Evolutionary conservation across 30 jellyfish, hydroid and myxozoan species (phyloP).

Genomic region (Turritopsis rubra): DNA sequence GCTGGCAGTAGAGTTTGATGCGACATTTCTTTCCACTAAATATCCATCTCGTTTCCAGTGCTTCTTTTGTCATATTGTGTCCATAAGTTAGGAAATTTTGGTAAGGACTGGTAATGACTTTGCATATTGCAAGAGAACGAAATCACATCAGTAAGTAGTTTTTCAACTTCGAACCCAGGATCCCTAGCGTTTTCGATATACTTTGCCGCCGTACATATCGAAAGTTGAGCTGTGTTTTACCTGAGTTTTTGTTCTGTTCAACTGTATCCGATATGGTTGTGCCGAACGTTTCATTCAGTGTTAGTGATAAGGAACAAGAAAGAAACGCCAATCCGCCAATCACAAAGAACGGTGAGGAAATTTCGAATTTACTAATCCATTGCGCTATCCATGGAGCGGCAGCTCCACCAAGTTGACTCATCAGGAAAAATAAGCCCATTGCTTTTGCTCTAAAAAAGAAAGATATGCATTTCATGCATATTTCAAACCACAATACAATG

Average conservation of each 20-base stretch:
- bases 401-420: slow-evolving; percentile 25
- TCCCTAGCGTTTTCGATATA: background rate
- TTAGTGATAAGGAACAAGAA: background rate
- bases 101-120: no score
- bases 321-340: slow-evolving; percentile 17
- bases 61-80: no score
- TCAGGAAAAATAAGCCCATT: slow-evolving; percentile 15
- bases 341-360: slow-evolving; percentile 11
- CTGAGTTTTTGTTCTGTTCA: background rate
- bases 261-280: background rate
- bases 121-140: no score
- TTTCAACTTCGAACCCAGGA: background rate
- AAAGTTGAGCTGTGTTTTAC: background rate
- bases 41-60: no score
- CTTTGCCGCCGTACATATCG: background rate
- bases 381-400: slow-evolving; percentile 34
- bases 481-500: background rate
- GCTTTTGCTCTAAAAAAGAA: slow-evolving; percentile 21
- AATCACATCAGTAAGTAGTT: no score
- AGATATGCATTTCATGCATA: background rate
- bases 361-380: slow-evolving; percentile 1
- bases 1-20: no score
- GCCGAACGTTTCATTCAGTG: slow-evolving; percentile 18
- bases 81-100: no score
- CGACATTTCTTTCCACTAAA: no score